phyloP scores from a whole-genome alignment of 30 jellyfish, hydroid and myxozoan species.

The Hydractinia echinata region DNA sequence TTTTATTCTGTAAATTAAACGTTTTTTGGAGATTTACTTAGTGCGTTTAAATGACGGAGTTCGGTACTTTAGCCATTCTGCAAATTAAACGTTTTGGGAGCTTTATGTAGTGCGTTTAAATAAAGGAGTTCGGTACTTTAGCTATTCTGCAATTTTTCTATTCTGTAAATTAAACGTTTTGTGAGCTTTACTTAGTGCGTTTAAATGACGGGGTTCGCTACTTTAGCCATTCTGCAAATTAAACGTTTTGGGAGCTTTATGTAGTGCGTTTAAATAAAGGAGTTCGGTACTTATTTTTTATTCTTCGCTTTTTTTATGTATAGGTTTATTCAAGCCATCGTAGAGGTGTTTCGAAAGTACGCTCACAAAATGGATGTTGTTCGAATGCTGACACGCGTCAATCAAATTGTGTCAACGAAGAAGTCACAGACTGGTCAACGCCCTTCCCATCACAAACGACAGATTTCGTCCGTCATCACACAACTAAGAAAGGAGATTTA shows the following conservation, averaged over 20 bases:
- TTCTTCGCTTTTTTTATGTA: not conserved
- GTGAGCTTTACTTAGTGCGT: too few relatives aligned
- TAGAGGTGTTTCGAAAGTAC: conserved; percentile 73
- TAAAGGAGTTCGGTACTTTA: not conserved
- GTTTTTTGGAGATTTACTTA: too few relatives aligned
- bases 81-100: not conserved
- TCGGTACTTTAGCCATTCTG: too few relatives aligned
- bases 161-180: too few relatives aligned
- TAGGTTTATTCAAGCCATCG: conserved; percentile 93
- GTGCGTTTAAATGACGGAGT: too few relatives aligned
- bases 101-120: not conserved
- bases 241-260: too few relatives aligned
- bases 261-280: too few relatives aligned
- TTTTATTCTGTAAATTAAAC: too few relatives aligned
- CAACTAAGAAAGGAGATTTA: conserved; percentile 86
- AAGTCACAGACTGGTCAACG: conserved; percentile 91
- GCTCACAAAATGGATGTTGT: conserved; percentile 98
- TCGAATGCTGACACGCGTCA: conserved; percentile 95
- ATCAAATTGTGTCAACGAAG: conserved; percentile 89
- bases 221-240: too few relatives aligned
- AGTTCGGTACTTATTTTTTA: not conserved
- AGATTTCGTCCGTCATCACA: conserved; percentile 81
- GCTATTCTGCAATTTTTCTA: too few relatives aligned
- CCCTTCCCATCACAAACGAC: conserved; percentile 83
- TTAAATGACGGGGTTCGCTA: too few relatives aligned